phyloP scores from a whole-genome alignment of 1,140 invertebrate species.

The Psix sp. region DNA sequence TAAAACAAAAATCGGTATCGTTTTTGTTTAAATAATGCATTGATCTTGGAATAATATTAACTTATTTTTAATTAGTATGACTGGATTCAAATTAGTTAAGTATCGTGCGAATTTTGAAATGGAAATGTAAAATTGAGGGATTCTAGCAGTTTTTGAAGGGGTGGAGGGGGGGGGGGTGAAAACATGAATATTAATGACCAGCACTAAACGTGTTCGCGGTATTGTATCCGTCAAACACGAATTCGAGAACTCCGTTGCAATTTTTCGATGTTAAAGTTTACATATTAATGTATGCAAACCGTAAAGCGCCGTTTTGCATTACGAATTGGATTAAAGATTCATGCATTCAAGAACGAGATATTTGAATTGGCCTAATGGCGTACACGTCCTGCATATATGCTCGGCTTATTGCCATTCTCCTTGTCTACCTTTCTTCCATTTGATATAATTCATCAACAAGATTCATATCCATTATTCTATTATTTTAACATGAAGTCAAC shows the following conservation, averaged over 20 bases:
- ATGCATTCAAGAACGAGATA: slow-evolving; percentile 56
- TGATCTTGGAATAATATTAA: too few relatives aligned
- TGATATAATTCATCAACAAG: slow-evolving; percentile 44
- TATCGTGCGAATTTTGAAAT: too few relatives aligned
- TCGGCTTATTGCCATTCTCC: slow-evolving; percentile 50
- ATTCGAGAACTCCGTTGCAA: slow-evolving; percentile 4
- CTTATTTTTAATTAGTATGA: too few relatives aligned
- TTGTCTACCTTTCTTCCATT: slow-evolving; percentile 32
- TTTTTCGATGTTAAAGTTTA: slow-evolving; percentile 45
- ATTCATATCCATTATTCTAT: slow-evolving; percentile 40
- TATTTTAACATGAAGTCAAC: slow-evolving; percentile 19
- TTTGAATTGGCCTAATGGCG: slow-evolving; percentile 56
- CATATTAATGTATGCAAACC: slow-evolving; percentile 48
- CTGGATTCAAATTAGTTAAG: too few relatives aligned
- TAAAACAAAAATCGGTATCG: too few relatives aligned
- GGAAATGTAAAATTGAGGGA: too few relatives aligned
- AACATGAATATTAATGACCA: slow-evolving; percentile 4
- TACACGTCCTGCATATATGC: slow-evolving; percentile 49
- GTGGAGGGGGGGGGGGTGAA: too few relatives aligned
- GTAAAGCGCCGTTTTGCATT: slow-evolving; percentile 42
- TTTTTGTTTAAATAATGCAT: too few relatives aligned
- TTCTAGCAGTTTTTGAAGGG: too few relatives aligned
- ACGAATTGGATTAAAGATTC: slow-evolving; percentile 58
- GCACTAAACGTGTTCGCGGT: slow-evolving; percentile 5
- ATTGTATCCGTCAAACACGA: too few relatives aligned